Base-by-base conservation (phyloP, 2,113 vertebrate genomes). In the Oreotragus oreotragus region DNA sequence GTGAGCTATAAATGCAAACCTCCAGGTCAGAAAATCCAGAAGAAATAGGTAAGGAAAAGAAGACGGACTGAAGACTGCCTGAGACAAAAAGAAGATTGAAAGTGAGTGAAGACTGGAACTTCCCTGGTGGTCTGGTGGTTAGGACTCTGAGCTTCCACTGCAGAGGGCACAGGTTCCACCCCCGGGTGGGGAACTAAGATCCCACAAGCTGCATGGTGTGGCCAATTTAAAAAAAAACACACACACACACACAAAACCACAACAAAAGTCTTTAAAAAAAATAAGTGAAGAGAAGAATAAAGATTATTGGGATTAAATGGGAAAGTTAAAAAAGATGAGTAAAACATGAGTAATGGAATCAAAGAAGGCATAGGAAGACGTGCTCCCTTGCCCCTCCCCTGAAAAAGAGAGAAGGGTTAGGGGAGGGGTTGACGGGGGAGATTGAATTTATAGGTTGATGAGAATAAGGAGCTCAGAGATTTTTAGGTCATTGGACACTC, bases 401-500 rank as follows among this genome's bases (percentile, higher is more conserved):
- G 6, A 1, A 1, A 36, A 55, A 77, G 21, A 83, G 76, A 33
- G 39, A 86, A 14, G 57, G 16, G 7, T 8, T 28, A 47, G 39
- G 33, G 49, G n/a, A 53, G 62, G 45, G 19, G 28, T 19, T 21
- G n/a, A 27, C 4, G 4, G 21, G 60, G 84, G 60, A 95, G 51
- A 49, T 19, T 5, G 45, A 60, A 64, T 60, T 97, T 91, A 45
- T 80, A 88, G 30, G 53, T 60, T 91, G 49, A 45, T 12, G 60
- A 90, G 80, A 70, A 43, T 27, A 66, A 81, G 70, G 33, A 70
- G 33, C 55, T 16, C 28, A 62, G 93, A 39, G 88, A 92, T 43
- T 70, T 86, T 66, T 43, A 80, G 84, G 95, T 96, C 84, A 96
- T 49, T n/a, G 86, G 90, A 93, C 92, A 93, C 86, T 36, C 88